Evolutionary conservation across 1,140 invertebrate species (phyloP).

Genomic region (Melipona quadrifasciata): DNA sequence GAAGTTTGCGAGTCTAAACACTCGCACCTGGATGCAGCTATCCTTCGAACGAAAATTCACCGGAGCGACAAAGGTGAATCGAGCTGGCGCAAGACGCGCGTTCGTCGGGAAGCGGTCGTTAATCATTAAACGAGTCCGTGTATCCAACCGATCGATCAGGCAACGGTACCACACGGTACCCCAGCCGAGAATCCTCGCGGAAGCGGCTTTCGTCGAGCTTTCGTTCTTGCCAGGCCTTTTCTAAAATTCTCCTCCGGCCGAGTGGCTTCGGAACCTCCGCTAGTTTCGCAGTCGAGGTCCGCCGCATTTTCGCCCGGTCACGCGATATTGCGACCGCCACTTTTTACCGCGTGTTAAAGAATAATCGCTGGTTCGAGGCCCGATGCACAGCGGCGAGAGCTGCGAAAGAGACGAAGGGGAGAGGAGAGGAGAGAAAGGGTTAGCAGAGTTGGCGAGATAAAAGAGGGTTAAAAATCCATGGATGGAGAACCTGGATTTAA

Average conservation of each 20-base stretch:
- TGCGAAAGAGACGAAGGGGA: background rate
- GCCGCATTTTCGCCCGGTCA: conserved; percentile 12
- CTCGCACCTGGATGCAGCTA: background rate
- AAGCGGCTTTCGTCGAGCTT: background rate
- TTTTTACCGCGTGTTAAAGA: conserved; percentile 41
- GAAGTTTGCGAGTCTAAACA: background rate
- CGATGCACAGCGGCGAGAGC: too few relatives aligned
- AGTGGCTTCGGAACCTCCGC: background rate
- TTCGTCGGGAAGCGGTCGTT: background rate
- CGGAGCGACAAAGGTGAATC: background rate
- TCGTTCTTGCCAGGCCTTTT: background rate
- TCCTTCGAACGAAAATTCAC: background rate
- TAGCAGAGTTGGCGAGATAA: background rate
- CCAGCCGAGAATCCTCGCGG: background rate
- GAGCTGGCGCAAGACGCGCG: background rate
- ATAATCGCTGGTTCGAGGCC: conserved; percentile 15
- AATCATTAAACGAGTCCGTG: background rate
- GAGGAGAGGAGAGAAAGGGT: background rate
- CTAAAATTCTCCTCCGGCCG: background rate
- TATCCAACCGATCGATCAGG: background rate
- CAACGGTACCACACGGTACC: background rate
- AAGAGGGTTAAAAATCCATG: background rate
- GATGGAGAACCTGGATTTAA: conserved; percentile 54
- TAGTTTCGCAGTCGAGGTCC: background rate
- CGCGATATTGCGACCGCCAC: conserved; percentile 22